Evolutionary conservation across 2,797 vertebrate genomes (phyloP).

Genomic region (Ispidina picta): DNA sequence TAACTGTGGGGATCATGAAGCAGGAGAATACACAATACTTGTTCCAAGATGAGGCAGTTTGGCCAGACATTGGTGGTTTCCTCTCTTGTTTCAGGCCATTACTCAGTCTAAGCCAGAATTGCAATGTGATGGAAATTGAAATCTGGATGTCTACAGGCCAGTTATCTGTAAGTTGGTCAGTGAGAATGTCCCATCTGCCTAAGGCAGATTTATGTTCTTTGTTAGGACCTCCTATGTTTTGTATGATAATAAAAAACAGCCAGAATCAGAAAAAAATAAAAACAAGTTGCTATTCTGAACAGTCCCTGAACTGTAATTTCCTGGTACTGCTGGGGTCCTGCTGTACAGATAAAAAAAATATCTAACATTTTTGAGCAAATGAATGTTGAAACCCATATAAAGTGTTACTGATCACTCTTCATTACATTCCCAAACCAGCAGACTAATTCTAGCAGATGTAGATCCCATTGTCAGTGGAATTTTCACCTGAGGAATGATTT

Average conservation of each 20-base stretch:
- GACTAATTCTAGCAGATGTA: conserved; percentile 1
- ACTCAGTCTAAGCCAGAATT: conserved; percentile 17
- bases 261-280: not conserved
- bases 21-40: not conserved
- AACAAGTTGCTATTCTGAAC: not conserved
- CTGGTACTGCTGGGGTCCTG: not conserved
- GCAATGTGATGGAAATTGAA: conserved; percentile 6
- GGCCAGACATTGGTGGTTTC: conserved; percentile 15
- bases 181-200: not conserved
- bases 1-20: not conserved
- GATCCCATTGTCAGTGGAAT: not conserved
- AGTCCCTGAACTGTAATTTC: not conserved
- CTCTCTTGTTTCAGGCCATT: conserved; percentile 17
- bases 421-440: not conserved
- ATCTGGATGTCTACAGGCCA: not conserved
- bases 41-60: not conserved
- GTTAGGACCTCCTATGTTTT: not conserved
- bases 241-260: not conserved
- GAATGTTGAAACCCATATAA: not conserved
- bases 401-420: not conserved
- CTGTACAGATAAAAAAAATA: not conserved
- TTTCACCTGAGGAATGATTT: conserved; percentile 41
- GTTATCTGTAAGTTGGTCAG: not conserved
- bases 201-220: not conserved
- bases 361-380: not conserved